Conservation (phyloP, 2,113 vertebrate species). For the Nesogale talazaci region DNA sequence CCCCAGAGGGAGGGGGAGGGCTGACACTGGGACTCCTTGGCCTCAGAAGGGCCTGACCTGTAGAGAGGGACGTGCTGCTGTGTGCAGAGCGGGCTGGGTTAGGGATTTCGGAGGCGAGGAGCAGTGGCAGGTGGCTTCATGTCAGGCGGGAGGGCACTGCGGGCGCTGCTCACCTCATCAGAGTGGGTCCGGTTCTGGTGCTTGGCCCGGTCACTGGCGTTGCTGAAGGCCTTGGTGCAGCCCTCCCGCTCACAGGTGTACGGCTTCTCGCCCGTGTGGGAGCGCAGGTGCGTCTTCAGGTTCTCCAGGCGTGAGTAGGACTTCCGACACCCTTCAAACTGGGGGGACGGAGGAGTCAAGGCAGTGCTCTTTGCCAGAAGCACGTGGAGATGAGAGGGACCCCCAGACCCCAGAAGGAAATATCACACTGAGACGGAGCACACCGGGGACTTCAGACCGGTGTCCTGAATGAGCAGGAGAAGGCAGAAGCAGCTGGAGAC, state of each 20-base stretch:
- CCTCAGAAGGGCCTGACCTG: slow-evolving; percentile 23
- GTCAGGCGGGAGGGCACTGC: background rate
- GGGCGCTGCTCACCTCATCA: slow-evolving; percentile 91
- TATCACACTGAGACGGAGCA: background rate
- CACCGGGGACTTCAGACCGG: background rate
- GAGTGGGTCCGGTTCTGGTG: slow-evolving; percentile 98
- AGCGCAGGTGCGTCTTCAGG: slow-evolving; percentile 97
- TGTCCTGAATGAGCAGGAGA: background rate
- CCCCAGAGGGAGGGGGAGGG: background rate
- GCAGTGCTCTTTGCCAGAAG: slow-evolving; percentile 1
- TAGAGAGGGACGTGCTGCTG: background rate
- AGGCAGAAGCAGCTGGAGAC: background rate
- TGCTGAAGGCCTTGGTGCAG: slow-evolving; percentile 98
- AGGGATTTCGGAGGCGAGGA: slow-evolving; percentile 34
- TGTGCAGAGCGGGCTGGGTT: slow-evolving; percentile 36
- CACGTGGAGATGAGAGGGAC: background rate
- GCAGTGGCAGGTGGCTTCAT: background rate
- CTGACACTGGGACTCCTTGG: background rate
- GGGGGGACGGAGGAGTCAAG: background rate
- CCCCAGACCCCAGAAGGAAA: slow-evolving; percentile 21
- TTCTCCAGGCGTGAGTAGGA: slow-evolving; percentile 99
- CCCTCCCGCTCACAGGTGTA: slow-evolving; percentile 98
- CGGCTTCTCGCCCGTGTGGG: slow-evolving; percentile 97
- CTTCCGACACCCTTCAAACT: slow-evolving; percentile 99
- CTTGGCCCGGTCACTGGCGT: slow-evolving; percentile 97